Conservation (phyloP, 2,113 vertebrate genomes). For the Pionites leucogaster region DNA sequence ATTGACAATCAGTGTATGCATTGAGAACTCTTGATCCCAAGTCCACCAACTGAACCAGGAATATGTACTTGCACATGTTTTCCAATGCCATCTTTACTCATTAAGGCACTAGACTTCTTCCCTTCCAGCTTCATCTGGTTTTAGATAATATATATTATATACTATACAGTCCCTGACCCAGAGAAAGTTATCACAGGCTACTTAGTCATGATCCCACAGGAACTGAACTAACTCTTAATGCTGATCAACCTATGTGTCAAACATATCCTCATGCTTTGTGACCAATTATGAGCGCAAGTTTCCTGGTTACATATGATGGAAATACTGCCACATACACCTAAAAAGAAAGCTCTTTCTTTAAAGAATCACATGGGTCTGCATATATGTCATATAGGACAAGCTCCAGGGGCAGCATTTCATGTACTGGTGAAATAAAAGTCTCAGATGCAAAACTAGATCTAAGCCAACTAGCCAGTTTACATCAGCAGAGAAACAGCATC, state of each 20-base stretch:
- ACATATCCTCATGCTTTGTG: not conserved
- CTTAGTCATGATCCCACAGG: not conserved
- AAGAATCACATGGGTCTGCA: not conserved
- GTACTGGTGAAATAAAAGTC: not conserved
- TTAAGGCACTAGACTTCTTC: not conserved
- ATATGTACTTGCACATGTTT: not conserved
- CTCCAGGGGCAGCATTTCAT: not conserved
- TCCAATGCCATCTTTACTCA: not conserved
- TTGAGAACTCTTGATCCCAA: not conserved
- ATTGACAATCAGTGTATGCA: not conserved
- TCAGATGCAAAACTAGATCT: not conserved
- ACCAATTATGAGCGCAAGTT: not conserved
- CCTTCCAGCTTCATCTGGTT: not conserved
- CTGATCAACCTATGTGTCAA: not conserved
- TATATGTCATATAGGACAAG: not conserved
- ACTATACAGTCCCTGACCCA: not conserved
- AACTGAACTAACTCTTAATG: not conserved
- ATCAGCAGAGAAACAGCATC: not conserved
- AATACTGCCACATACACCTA: not conserved
- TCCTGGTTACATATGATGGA: not conserved
- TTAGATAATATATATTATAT: not conserved
- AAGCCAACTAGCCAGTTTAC: not conserved
- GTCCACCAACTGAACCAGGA: not conserved
- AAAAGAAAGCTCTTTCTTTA: not conserved
- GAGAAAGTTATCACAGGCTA: not conserved